Evolutionary conservation across 2,797 vertebrate species (phyloP), one percentile per base, ranked within the genome.

Genomic region (Xerus rutilus): DNA sequence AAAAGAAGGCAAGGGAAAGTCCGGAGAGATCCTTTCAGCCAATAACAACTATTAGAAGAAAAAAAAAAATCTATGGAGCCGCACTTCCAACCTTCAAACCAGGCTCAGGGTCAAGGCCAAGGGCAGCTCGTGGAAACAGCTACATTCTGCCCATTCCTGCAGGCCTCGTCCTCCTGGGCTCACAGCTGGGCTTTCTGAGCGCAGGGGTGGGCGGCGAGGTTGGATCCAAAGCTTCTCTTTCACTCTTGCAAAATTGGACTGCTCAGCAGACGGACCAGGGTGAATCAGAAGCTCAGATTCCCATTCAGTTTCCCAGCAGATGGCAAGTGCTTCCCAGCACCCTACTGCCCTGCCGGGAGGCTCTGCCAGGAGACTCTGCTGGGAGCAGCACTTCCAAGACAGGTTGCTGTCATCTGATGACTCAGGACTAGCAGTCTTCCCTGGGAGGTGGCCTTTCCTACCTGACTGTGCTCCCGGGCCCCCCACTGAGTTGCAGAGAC

Each of bases 191-290:
- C 77, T 17, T 73, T 92, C 89, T 86, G 43, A 72, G 15, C 49
- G 6, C 65, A 20, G 12, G 86, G 62, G 73, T 64, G 92, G 78
- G 67, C 5, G 1, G 59, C 67, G 89, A 97, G 86, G 85, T 92
- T 84, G 81, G 45, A 86, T 70, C 59, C 39, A n/a, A 65, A 81
- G 64, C 77, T 91, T 72, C 39, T 69, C 52, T 85, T 91, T 35
- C 73, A 7, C 49, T 86, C 89, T 96, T 97, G 91, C 91, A 91
- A 93, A 86, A 97, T 76, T 7, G 59, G n/a, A 70, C 76, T 1
- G 49, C 79, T 94, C 77, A 83, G 92, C 81, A 62, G 85, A 78
- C 3, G 2, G 76, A 72, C 6, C 32, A 11, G 62, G 45, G 9
- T 94, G 73, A 94, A 74, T 72, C 95, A 96, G 92, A 76, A 57